These are phyloP conservation scores for Tiliacea aurago DNA, from an alignment of 2,888 invertebrate species.

Conservation along the genomic window DNA sequence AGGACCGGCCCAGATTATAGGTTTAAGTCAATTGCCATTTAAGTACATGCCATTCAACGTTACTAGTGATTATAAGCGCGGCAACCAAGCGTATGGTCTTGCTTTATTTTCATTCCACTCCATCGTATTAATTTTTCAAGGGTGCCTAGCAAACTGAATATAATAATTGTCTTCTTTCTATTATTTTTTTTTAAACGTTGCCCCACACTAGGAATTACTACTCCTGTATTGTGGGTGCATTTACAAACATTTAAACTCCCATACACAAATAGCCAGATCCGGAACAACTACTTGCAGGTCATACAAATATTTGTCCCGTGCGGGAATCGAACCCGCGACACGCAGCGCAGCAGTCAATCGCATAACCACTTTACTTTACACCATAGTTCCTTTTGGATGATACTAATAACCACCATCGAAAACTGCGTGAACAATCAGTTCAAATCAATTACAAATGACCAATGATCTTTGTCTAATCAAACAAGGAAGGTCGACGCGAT, in stretches of 20 bases:
- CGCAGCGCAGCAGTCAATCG: too few species aligned
- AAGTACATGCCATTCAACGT: not conserved
- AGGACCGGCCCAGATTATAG: not conserved
- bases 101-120: not conserved
- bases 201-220: too few species aligned
- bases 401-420: not conserved
- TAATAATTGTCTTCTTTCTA: too few species aligned
- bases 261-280: too few species aligned
- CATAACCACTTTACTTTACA: too few species aligned
- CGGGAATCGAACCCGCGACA: too few species aligned
- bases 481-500: conserved; percentile 19
- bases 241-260: too few species aligned
- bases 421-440: not conserved
- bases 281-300: too few species aligned
- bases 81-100: not conserved
- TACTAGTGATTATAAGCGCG: not conserved
- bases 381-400: not conserved
- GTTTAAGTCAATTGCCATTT: not conserved
- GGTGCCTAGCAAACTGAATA: not conserved
- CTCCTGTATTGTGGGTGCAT: too few species aligned
- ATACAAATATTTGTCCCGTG: too few species aligned
- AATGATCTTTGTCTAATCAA: conserved; percentile 2
- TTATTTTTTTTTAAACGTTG: too few species aligned
- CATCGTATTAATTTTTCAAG: not conserved
- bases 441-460: conserved; percentile 22